Evolutionary conservation across 2,888 invertebrate genomes (phyloP).

Genomic region (Elegia similella): DNA sequence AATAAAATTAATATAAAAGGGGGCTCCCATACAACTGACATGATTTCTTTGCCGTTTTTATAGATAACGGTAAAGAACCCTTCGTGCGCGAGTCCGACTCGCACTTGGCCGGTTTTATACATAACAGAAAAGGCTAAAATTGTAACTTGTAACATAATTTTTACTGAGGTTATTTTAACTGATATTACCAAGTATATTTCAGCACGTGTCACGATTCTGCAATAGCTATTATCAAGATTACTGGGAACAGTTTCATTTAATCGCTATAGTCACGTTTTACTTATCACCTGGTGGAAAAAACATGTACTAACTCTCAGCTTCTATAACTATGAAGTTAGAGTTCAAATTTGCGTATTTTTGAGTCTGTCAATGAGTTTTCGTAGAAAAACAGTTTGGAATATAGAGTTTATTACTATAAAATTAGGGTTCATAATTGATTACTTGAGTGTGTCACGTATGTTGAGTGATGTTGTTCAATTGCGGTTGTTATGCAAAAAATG

Average conservation of each 20-base stretch:
- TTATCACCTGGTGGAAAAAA: background rate
- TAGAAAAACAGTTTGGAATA: background rate
- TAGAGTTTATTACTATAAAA: background rate
- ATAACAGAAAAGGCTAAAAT: background rate
- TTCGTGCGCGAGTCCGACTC: too few species aligned
- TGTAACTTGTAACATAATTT: too few species aligned
- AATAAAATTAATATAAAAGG: too few species aligned
- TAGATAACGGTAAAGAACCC: too few species aligned
- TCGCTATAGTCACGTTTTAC: conserved; percentile 7
- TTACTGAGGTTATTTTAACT: background rate
- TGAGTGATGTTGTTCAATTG: background rate
- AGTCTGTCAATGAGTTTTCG: background rate
- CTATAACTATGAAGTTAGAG: background rate
- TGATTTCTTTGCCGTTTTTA: too few species aligned
- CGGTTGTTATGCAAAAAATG: conserved; percentile 8
- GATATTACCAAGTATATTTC: background rate
- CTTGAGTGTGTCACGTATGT: background rate
- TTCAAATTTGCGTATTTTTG: background rate
- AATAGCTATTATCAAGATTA: conserved; percentile 11
- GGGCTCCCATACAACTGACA: too few species aligned
- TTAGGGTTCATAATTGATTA: background rate
- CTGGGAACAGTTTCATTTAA: conserved; percentile 5
- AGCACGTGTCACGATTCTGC: conserved; percentile 11
- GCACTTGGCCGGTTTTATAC: too few species aligned
- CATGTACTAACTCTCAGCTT: background rate